These are phyloP conservation scores for Chaenogobius annularis DNA, from an alignment of 2,113 vertebrate genomes.

Conservation along the genomic window DNA sequence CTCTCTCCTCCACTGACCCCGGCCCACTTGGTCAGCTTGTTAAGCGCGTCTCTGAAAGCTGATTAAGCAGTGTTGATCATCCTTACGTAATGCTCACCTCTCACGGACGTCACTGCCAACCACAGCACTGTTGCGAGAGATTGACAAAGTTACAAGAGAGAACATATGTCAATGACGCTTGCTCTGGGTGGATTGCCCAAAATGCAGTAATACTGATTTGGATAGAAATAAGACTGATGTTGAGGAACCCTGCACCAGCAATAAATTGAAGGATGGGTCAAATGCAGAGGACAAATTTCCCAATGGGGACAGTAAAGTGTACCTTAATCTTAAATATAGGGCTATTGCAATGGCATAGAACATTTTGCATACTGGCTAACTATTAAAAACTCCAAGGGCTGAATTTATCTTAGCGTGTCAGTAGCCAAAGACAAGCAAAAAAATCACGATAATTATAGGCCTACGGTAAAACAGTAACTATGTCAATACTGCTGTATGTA, in stretches of 20 bases:
- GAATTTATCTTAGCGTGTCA: not conserved
- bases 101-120: constrained; percentile 40
- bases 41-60: constrained; percentile 74
- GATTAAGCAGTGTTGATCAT: constrained; percentile 73
- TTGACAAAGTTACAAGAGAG: constrained; percentile 9
- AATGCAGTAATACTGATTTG: not conserved
- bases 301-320: too few species aligned
- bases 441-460: not conserved
- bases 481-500: too few species aligned
- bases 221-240: not conserved
- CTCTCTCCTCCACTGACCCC: constrained; percentile 16
- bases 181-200: constrained; percentile 9
- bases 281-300: too few species aligned
- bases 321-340: not conserved
- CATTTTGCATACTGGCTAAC: not conserved
- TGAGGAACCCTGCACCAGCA: not conserved
- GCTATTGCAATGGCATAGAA: not conserved
- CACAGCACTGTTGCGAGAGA: constrained; percentile 30
- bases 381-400: not conserved
- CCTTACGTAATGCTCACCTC: constrained; percentile 70
- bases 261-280: too few species aligned
- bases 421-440: not conserved
- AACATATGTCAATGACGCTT: constrained; percentile 43
- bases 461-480: not conserved
- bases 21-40: constrained; percentile 62